phyloP scores from a whole-genome alignment of 2,888 invertebrate genomes.

The Acleris literana region DNA sequence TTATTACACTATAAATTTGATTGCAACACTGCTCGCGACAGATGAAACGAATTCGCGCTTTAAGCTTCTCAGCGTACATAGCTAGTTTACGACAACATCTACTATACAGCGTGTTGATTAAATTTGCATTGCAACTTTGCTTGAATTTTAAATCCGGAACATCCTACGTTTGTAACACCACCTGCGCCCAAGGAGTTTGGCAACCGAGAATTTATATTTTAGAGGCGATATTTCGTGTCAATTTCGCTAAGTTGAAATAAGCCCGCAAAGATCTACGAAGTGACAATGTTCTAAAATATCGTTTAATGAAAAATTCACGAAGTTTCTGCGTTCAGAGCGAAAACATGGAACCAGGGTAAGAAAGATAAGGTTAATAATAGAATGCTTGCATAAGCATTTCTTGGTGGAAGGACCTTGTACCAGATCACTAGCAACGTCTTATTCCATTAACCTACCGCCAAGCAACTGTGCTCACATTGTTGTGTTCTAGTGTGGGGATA shows the following conservation, averaged over 20 bases:
- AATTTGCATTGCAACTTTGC: slow-evolving; percentile 39
- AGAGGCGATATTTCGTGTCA: neutral
- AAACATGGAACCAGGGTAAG: too few relatives aligned
- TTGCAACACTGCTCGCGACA: neutral
- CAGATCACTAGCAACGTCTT: too few relatives aligned
- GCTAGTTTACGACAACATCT: slow-evolving; percentile 10
- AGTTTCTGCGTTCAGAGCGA: too few relatives aligned
- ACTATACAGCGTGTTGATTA: slow-evolving; percentile 29
- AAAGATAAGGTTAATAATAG: too few relatives aligned
- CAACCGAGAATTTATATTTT: slow-evolving; percentile 10
- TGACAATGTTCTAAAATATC: neutral
- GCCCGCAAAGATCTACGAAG: neutral
- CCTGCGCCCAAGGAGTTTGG: slow-evolving; percentile 32
- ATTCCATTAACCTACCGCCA: too few relatives aligned
- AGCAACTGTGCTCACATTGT: too few relatives aligned
- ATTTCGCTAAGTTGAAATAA: slow-evolving; percentile 9
- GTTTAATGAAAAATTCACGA: too few relatives aligned
- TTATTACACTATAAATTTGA: neutral
- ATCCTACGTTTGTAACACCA: slow-evolving; percentile 33
- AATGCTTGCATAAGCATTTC: too few relatives aligned
- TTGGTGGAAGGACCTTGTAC: too few relatives aligned
- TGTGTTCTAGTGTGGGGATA: too few relatives aligned
- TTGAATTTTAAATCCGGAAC: slow-evolving; percentile 39
- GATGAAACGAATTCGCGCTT: neutral
- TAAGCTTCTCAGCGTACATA: neutral